A percentile compares a stretch with the other conserved stretches of the same genome.
Evolutionary conservation across 2,797 vertebrate genomes (phyloP).

Genomic region (Phrynocephalus forsythii): DNA sequence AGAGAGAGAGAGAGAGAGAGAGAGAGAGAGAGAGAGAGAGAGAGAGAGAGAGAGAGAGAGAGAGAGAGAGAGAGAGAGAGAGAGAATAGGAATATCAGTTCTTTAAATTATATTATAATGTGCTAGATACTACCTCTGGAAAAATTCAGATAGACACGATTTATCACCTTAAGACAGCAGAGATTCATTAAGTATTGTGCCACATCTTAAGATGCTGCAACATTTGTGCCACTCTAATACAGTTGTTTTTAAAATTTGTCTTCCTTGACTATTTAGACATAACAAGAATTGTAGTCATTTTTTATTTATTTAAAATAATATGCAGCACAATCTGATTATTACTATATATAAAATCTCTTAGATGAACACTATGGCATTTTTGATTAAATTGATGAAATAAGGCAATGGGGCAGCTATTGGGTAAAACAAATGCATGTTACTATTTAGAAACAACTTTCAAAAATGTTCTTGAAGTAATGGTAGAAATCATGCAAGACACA

Average conservation of each 20-base stretch:
- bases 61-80: too few relatives aligned
- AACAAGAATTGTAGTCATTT: not conserved
- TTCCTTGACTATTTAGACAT: not conserved
- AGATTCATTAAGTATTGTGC: not conserved
- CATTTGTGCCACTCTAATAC: not conserved
- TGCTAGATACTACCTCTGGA: not conserved
- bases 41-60: too few relatives aligned
- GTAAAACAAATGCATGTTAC: not conserved
- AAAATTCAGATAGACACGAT: conserved; percentile 13
- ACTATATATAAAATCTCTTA: not conserved
- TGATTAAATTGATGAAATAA: not conserved
- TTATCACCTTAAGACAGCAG: not conserved
- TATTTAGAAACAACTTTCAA: not conserved
- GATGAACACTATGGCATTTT: not conserved
- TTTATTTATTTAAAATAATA: rapidly evolving
- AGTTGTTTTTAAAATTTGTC: not conserved
- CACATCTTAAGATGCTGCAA: not conserved
- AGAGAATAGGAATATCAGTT: not conserved
- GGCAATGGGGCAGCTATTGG: not conserved
- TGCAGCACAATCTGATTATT: not conserved
- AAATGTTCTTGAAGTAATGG: not conserved
- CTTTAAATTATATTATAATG: not conserved
- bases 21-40: too few relatives aligned
- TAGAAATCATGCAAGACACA: too few relatives aligned
- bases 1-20: not conserved